Evolutionary conservation across 2,888 invertebrate species (phyloP).

Genomic region (Acanthosepion pharaonis): DNA sequence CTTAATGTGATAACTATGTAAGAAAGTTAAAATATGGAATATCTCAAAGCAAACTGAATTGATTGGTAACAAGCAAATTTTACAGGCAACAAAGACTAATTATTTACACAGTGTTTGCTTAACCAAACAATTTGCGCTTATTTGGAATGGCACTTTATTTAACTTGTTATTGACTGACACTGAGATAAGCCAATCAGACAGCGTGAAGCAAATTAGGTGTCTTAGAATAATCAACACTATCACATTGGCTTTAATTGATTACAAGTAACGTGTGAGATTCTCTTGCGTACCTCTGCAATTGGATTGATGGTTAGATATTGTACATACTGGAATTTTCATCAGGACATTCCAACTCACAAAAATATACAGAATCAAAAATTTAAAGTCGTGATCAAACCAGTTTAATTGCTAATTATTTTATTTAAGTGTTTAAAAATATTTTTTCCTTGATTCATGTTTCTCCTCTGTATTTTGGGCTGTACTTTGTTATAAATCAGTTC

Average conservation of each 20-base stretch:
- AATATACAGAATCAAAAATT: neutral
- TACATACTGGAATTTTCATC: neutral
- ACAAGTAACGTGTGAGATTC: neutral
- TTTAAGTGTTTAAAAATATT: too few species aligned
- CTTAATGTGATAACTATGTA: neutral
- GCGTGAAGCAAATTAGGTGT: neutral
- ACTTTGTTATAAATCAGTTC: too few species aligned
- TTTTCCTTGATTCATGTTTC: too few species aligned
- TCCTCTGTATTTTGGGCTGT: too few species aligned
- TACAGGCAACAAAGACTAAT: neutral
- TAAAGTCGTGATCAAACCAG: too few species aligned
- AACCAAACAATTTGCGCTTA: neutral
- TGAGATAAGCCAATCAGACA: neutral
- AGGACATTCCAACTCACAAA: neutral
- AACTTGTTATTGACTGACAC: neutral
- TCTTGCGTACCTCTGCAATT: neutral
- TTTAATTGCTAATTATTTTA: too few species aligned
- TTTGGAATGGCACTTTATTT: neutral
- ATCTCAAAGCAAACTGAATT: neutral
- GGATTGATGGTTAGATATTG: neutral
- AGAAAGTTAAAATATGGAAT: neutral
- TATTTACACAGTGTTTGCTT: neutral
- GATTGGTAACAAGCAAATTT: neutral
- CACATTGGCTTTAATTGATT: neutral
- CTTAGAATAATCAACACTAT: neutral